A percentile compares a stretch with the other conserved stretches of the same genome.
phyloP scores from a whole-genome alignment of 30 jellyfish, hydroid and myxozoan genomes.

The Morbakka virulenta region DNA sequence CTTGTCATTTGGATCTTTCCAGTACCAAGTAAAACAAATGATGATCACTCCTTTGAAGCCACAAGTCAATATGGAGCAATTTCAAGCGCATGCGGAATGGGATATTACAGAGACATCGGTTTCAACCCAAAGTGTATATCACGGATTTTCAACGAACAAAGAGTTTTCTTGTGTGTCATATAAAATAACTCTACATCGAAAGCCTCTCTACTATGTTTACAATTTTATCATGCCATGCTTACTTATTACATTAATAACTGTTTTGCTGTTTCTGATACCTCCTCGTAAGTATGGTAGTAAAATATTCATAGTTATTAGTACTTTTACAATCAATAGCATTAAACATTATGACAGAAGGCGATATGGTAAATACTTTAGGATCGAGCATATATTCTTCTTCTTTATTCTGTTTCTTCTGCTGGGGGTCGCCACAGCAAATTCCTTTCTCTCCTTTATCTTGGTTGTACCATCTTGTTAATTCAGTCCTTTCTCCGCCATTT shows the following conservation, averaged over 20 bases:
- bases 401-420: no score
- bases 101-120: constrained; percentile 24
- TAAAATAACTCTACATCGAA: constrained; percentile 47
- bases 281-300: constrained; percentile 50
- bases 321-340: no score
- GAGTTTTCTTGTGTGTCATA: constrained; percentile 48
- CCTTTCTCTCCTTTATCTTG: no score
- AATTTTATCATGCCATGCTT: constrained; percentile 63
- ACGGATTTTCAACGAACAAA: constrained; percentile 53
- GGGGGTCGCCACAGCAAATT: no score
- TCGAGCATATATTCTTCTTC: no score
- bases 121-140: constrained; percentile 31
- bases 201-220: constrained; percentile 62
- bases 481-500: no score
- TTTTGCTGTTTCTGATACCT: constrained; percentile 75
- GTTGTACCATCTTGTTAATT: no score
- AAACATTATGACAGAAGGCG: no score
- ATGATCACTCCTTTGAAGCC: constrained; percentile 30
- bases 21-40: constrained; percentile 53
- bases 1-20: constrained; percentile 67
- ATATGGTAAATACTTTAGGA: no score
- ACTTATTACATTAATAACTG: constrained; percentile 62
- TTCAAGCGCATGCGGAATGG: constrained; percentile 66
- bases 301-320: no score
- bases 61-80: neutral